Evolutionary conservation across 2,797 vertebrate genomes (phyloP).

Genomic region (Emys orbicularis): DNA sequence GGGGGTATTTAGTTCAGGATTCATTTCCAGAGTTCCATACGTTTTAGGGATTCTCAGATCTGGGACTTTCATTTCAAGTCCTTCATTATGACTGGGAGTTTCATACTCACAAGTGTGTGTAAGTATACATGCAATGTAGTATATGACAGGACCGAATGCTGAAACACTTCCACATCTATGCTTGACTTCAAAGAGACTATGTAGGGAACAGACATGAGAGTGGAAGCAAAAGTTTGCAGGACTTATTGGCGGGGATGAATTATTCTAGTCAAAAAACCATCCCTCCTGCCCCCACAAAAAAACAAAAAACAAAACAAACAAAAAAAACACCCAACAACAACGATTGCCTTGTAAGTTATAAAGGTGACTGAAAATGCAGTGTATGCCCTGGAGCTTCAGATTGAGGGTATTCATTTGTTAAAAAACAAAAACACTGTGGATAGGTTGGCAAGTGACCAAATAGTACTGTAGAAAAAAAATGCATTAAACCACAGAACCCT

Average conservation of each 20-base stretch:
- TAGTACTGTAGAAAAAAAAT: background rate
- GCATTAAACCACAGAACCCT: rapidly evolving
- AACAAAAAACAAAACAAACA: too few species aligned
- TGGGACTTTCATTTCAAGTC: background rate
- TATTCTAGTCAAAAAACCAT: background rate
- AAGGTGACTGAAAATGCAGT: background rate
- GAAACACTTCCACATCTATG: background rate
- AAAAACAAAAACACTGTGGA: background rate
- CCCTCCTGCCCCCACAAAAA: too few species aligned
- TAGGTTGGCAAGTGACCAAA: background rate
- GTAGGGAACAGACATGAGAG: background rate
- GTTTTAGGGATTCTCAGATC: background rate
- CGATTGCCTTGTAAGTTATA: background rate
- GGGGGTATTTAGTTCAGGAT: background rate
- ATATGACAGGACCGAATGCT: background rate
- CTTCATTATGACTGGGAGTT: background rate
- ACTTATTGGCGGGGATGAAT: background rate
- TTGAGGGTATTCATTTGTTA: background rate
- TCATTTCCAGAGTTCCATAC: background rate
- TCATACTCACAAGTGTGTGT: background rate
- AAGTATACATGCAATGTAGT: rapidly evolving
- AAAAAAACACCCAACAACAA: too few species aligned
- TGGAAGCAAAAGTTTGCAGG: background rate
- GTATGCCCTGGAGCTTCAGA: background rate
- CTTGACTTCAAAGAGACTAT: background rate